phyloP scores from a whole-genome alignment of 2,113 vertebrate genomes.

The Rhabdornis inornatus region DNA sequence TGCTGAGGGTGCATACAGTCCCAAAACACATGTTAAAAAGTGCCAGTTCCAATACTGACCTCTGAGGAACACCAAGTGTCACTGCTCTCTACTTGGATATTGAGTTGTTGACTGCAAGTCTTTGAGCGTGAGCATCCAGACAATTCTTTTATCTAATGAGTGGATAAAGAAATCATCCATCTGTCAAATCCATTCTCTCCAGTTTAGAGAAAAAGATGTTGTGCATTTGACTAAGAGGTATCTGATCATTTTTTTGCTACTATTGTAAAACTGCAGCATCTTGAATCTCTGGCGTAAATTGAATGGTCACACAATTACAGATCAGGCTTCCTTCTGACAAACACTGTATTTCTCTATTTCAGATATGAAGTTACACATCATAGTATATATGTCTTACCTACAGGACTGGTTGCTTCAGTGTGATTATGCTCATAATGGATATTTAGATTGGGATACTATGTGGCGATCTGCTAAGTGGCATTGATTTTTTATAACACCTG shows the following conservation, averaged over 20 bases:
- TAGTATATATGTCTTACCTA: neutral
- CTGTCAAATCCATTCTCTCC: neutral
- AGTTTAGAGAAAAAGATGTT: neutral
- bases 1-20: neutral
- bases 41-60: neutral
- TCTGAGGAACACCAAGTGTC: neutral
- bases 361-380: neutral
- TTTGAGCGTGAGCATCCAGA: neutral
- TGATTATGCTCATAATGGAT: neutral
- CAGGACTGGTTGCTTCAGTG: neutral
- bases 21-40: neutral
- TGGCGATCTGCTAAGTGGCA: neutral
- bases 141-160: neutral
- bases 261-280: neutral
- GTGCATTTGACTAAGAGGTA: neutral
- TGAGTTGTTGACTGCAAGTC: neutral
- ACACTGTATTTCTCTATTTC: neutral
- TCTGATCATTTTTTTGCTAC: neutral
- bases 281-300: neutral
- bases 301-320: neutral
- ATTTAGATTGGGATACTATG: neutral
- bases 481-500: neutral
- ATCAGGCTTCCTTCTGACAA: neutral
- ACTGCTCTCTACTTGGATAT: neutral
- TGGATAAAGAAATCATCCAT: too few species aligned